Evolutionary conservation across 2,888 invertebrate species (phyloP).

Genomic region (Apotomis capreana): DNA sequence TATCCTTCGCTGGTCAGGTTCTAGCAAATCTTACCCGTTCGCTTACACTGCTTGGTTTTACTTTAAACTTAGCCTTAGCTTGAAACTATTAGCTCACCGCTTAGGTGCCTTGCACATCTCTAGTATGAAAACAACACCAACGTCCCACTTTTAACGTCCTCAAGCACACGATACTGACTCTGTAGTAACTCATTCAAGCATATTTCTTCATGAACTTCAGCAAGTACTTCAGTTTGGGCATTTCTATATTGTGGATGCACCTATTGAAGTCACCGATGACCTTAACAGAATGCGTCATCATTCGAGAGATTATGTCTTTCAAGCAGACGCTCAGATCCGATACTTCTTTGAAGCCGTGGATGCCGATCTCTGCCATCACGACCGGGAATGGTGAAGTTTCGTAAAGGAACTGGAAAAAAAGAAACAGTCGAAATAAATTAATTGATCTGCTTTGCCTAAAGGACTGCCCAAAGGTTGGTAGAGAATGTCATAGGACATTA

Average conservation of each 20-base stretch:
- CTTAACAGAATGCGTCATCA: constrained; percentile 80
- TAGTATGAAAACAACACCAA: no score
- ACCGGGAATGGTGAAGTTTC: constrained; percentile 80
- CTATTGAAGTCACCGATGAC: constrained; percentile 79
- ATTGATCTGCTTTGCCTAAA: no score
- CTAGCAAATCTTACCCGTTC: no score
- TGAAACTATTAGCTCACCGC: no score
- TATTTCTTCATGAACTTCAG: constrained; percentile 81
- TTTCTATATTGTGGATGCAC: constrained; percentile 79
- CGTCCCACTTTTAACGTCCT: no score
- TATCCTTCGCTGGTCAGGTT: no score
- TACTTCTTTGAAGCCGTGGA: constrained; percentile 79
- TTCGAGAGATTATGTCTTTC: constrained; percentile 77
- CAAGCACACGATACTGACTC: background rate
- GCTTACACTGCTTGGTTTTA: no score
- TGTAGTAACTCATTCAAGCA: constrained; percentile 49
- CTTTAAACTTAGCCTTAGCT: no score
- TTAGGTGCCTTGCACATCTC: no score
- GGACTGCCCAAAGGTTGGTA: no score
- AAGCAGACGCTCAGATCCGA: constrained; percentile 78
- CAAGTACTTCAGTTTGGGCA: constrained; percentile 78
- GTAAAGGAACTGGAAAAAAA: constrained; percentile 72
- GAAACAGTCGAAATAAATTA: no score
- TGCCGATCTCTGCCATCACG: constrained; percentile 79
- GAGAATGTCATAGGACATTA: no score